A percentile compares a stretch with the other conserved stretches of the same genome.
Evolutionary conservation across 2,888 invertebrate species (phyloP).

Genomic region (Ophraella communa): DNA sequence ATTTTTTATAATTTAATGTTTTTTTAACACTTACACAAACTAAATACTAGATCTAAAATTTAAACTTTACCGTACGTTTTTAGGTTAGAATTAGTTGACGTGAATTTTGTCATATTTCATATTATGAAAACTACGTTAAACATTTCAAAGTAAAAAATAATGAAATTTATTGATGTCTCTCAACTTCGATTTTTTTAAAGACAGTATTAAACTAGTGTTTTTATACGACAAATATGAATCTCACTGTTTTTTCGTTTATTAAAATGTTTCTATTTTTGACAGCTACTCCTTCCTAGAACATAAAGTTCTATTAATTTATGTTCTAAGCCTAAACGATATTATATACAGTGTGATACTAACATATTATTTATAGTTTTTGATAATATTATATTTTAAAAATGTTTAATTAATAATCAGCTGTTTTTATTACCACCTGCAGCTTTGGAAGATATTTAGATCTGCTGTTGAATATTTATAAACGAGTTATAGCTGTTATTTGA

Average conservation of each 20-base stretch:
- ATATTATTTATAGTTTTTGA: slow-evolving; percentile 1
- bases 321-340: slow-evolving; percentile 3
- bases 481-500: neutral
- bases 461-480: neutral
- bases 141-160: too few species aligned
- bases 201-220: too few species aligned
- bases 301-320: too few species aligned
- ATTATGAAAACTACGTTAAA: too few species aligned
- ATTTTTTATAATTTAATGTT: too few species aligned
- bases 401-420: neutral
- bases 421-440: neutral
- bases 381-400: neutral
- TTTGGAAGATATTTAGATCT: neutral
- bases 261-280: neutral
- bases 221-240: neutral
- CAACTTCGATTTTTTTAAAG: too few species aligned
- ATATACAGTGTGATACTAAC: neutral
- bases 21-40: too few species aligned
- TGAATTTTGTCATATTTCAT: too few species aligned
- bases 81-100: too few species aligned
- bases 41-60: too few species aligned
- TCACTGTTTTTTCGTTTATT: neutral
- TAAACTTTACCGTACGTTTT: too few species aligned
- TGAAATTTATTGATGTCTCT: too few species aligned
- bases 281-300: slow-evolving; percentile 4